A percentile compares a stretch with the other conserved stretches of the same genome.
phyloP scores from a whole-genome alignment of 2,113 vertebrate genomes.

The Patagioenas fasciata region DNA sequence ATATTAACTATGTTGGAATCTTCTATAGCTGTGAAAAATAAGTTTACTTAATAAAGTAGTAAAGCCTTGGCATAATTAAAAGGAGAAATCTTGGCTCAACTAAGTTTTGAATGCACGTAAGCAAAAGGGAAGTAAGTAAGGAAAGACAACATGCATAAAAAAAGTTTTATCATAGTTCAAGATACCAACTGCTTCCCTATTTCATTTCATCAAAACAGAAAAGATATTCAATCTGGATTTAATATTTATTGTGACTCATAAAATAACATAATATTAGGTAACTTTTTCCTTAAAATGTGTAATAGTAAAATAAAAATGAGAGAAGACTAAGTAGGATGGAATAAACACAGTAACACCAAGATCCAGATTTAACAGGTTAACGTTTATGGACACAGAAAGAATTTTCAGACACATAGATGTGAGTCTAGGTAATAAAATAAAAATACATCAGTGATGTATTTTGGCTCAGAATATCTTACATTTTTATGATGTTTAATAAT shows the following conservation, averaged over 20 bases:
- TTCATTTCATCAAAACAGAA: neutral
- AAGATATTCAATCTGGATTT: neutral
- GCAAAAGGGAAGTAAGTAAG: neutral
- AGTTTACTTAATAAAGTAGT: neutral
- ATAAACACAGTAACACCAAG: neutral
- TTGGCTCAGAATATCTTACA: neutral
- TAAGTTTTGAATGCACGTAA: neutral
- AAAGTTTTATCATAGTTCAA: neutral
- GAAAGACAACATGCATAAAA: neutral
- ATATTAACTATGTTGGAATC: neutral
- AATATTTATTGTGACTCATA: constrained; percentile 15
- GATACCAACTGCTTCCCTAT: neutral
- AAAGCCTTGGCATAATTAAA: neutral
- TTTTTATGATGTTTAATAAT: neutral
- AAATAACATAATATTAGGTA: neutral
- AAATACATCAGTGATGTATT: neutral
- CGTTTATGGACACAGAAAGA: neutral
- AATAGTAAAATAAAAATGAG: neutral
- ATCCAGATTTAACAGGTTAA: neutral
- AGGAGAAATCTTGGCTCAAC: neutral
- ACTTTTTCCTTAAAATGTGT: neutral
- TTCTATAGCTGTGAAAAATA: neutral
- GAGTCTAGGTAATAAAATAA: neutral
- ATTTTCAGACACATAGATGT: neutral
- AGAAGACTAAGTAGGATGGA: neutral